Conservation (phyloP, 2,888 invertebrate genomes). For the Artemia sp. region DNA sequence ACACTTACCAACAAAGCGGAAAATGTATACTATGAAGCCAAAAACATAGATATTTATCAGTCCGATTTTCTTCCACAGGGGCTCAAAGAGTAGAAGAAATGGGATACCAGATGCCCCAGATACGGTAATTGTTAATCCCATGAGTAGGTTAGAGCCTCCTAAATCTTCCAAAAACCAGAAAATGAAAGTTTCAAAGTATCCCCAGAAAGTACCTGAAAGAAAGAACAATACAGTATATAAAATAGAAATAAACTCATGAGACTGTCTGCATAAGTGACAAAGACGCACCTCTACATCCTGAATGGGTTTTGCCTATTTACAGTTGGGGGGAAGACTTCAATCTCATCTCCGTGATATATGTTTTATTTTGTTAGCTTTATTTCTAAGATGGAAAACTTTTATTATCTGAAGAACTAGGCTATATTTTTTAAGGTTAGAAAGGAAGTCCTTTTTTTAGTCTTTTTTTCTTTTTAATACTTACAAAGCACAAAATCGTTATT, state of each 20-base stretch:
- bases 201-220: constrained; percentile 55
- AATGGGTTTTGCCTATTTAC: too few species aligned
- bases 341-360: too few species aligned
- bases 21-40: constrained; percentile 56
- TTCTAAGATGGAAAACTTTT: too few species aligned
- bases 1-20: constrained; percentile 46
- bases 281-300: too few species aligned
- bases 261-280: too few species aligned
- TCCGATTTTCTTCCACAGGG: constrained; percentile 51
- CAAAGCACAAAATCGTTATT: too few species aligned
- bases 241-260: not conserved
- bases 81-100: constrained; percentile 53
- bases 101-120: constrained; percentile 58
- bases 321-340: too few species aligned
- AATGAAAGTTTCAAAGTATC: constrained; percentile 60
- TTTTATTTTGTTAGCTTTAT: too few species aligned
- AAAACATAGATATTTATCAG: constrained; percentile 59
- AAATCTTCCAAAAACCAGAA: constrained; percentile 62
- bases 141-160: constrained; percentile 52
- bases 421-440: too few species aligned
- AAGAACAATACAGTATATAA: constrained; percentile 3
- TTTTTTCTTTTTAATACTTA: too few species aligned
- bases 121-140: constrained; percentile 63
- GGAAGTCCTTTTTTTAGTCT: too few species aligned
- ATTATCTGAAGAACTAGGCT: too few species aligned